These are phyloP conservation scores for Andrena fulva DNA, from an alignment of 2,888 invertebrate genomes.

Conservation along the genomic window DNA sequence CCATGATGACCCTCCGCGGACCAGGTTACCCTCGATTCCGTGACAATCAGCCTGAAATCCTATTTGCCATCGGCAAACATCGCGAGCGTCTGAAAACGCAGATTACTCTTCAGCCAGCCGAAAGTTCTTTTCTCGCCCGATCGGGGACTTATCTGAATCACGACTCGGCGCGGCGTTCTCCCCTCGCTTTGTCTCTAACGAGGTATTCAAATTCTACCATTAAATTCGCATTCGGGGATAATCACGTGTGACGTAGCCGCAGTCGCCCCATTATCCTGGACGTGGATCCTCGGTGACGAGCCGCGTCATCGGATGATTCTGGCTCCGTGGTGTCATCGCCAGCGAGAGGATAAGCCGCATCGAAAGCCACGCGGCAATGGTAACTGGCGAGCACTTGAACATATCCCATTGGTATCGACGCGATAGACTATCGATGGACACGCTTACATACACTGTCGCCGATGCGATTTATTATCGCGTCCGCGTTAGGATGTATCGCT, in stretches of 20 bases:
- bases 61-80: slow-evolving; percentile 40
- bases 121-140: slow-evolving; percentile 24
- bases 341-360: background rate
- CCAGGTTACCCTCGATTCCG: background rate
- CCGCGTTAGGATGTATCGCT: slow-evolving; percentile 31
- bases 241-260: slow-evolving; percentile 41
- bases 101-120: slow-evolving; percentile 20
- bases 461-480: slow-evolving; percentile 55
- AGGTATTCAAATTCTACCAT: slow-evolving; percentile 55
- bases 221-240: slow-evolving; percentile 58
- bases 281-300: slow-evolving; percentile 32
- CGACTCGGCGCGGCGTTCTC: background rate
- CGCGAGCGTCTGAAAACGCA: slow-evolving; percentile 24
- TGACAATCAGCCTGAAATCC: slow-evolving; percentile 24
- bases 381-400: background rate
- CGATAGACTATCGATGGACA: slow-evolving; percentile 52
- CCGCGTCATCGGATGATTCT: slow-evolving; percentile 32
- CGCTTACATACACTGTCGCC: slow-evolving; percentile 43
- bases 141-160: slow-evolving; percentile 41
- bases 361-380: background rate
- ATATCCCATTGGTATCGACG: slow-evolving; percentile 17
- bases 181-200: slow-evolving; percentile 30
- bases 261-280: slow-evolving; percentile 35
- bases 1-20: background rate
- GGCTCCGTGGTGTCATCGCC: slow-evolving; percentile 17